phyloP scores from a whole-genome alignment of 1,140 invertebrate species.

The Drosophila mauritiana region DNA sequence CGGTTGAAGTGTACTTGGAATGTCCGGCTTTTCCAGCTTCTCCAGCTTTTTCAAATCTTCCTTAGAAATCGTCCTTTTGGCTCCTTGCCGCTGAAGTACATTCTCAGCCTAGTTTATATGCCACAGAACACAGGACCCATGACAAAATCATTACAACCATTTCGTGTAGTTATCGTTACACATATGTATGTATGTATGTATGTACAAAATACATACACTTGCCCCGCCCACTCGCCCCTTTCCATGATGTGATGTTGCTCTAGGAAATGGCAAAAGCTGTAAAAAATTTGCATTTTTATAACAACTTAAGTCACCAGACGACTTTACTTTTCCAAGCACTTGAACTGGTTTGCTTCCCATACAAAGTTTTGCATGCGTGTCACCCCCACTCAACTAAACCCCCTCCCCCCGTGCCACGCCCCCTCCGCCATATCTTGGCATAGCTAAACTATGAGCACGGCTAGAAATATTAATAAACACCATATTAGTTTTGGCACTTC shows the following conservation, averaged over 20 bases:
- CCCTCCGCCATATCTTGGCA: constrained; percentile 37
- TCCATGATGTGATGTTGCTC: constrained; percentile 20
- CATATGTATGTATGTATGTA: constrained; percentile 4
- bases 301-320: constrained; percentile 71
- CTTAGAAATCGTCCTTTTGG: not conserved
- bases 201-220: not conserved
- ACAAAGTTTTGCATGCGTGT: constrained; percentile 66
- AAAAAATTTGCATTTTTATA: constrained; percentile 73
- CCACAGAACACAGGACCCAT: constrained; percentile 33
- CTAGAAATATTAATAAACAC: not conserved
- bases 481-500: not conserved
- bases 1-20: not conserved
- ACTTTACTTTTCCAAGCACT: constrained; percentile 68
- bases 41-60: not conserved
- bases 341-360: constrained; percentile 60
- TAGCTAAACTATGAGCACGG: constrained; percentile 44
- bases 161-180: constrained; percentile 53
- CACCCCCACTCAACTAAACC: constrained; percentile 7
- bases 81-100: not conserved
- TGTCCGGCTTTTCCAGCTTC: not conserved
- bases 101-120: constrained; percentile 6
- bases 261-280: constrained; percentile 66
- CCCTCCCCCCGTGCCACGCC: not conserved
- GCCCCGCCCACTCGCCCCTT: not conserved
- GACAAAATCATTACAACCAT: constrained; percentile 64